phyloP scores from a whole-genome alignment of 2,888 invertebrate species.

The Cantharis flavilabris region DNA sequence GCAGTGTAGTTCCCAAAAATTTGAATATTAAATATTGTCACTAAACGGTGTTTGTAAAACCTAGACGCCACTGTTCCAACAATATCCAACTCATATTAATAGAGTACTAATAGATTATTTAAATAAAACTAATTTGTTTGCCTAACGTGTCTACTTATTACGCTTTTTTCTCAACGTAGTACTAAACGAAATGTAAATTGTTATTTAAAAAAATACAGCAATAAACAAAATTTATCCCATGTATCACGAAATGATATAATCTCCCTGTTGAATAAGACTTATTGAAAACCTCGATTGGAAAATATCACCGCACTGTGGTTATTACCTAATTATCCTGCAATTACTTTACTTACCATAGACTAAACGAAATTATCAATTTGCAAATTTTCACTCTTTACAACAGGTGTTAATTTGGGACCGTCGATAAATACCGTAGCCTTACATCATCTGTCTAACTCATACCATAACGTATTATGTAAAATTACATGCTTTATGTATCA shows the following conservation, averaged over 20 bases:
- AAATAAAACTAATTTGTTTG: slow-evolving; percentile 24
- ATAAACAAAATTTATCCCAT: neutral
- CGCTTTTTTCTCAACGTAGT: slow-evolving; percentile 33
- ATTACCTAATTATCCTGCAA: too few species aligned
- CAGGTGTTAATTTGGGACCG: neutral
- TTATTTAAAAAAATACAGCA: neutral
- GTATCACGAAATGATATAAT: neutral
- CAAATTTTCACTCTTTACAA: neutral
- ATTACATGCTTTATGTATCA: too few species aligned
- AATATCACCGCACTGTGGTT: too few species aligned
- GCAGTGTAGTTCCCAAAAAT: neutral
- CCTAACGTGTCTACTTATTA: slow-evolving; percentile 30
- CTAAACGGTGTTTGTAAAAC: neutral
- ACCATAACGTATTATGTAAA: neutral
- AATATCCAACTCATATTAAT: neutral
- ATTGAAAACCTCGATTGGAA: too few species aligned
- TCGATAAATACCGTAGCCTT: neutral
- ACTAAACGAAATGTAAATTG: slow-evolving; percentile 36
- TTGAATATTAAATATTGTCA: neutral
- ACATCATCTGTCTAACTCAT: neutral
- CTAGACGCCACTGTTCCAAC: neutral
- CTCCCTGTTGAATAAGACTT: too few species aligned
- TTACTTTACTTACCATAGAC: too few species aligned
- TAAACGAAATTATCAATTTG: neutral
- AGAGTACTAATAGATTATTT: neutral